Base-by-base conservation (phyloP, 2,113 vertebrate species). In the Lycaon pictus region DNA sequence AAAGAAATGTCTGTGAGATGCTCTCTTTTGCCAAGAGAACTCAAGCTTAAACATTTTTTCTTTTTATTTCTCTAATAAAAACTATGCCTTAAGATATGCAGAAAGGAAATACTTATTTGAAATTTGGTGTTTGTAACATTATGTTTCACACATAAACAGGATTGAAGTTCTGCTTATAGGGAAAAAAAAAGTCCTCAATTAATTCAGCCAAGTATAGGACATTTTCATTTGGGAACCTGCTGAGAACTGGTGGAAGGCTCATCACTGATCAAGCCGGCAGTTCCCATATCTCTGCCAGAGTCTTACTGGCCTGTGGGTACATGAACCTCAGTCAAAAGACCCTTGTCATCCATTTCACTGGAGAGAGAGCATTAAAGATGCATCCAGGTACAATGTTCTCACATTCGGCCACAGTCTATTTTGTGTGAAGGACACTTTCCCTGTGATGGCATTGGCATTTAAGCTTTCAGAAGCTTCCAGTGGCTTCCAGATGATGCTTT, bases 191-290 rank as follows among this genome's bases (percentile, higher is more conserved):
- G 9, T 55, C 15, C 13, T 71, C 22, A 3, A 11, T 90, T 85
- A 20, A 25, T 12, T 86, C 43, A 74, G 53, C 27, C 25, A 11
- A 48, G 37, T 16, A 11, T 83, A 86, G 19, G 43, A 2, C 35
- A 32, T 86, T 58, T 67, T 35, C 11, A 29, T 7, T 37, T 11
- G 63, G 58, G 43, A n/a, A 71, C 25, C n/a, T 43, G 11, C 35
- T 22, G 69, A 48, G 5, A 48, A 7, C 11, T 23, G 5, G 5
- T 1, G 0, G 19, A 48, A 85, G 58, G 3, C 12, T 63, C 16
- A 56, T 22, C n/a, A 1, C 0, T 2, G 35, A 11, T 35, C 35
- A 35, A 2, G 3, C 1, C 5, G 5, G 25, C 23, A 11, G 62
- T 32, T 82, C 23, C 7, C 2, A 1, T 22, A 20, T 23, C 51